These are phyloP conservation scores for Lepeophtheirus salmonis DNA, from an alignment of 1,140 invertebrate genomes.

Conservation along the genomic window DNA sequence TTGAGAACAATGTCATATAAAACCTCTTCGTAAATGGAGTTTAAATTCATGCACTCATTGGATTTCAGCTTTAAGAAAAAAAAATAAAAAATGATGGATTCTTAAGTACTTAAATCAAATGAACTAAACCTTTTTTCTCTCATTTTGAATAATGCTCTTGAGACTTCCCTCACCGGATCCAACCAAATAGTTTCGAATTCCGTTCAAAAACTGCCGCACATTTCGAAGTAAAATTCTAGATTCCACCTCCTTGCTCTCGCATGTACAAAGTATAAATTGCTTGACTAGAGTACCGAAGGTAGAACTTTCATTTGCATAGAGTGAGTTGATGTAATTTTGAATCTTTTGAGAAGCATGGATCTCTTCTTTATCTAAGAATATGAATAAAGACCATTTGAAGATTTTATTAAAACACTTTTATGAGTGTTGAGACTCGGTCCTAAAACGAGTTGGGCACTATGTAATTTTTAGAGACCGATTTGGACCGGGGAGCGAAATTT, in stretches of 20 bases:
- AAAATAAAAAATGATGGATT: slow-evolving; percentile 1
- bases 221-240: slow-evolving; percentile 76
- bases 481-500: too few relatives aligned
- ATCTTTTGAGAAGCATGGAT: background rate
- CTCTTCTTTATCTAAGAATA: too few relatives aligned
- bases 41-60: background rate
- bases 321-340: background rate
- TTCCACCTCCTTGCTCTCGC: slow-evolving; percentile 66
- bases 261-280: slow-evolving; percentile 74
- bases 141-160: slow-evolving; percentile 67
- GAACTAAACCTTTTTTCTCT: slow-evolving; percentile 61
- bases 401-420: too few relatives aligned
- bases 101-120: too few relatives aligned
- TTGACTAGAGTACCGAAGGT: slow-evolving; percentile 55
- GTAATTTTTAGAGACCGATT: too few relatives aligned
- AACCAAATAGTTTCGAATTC: slow-evolving; percentile 88
- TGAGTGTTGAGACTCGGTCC: too few relatives aligned
- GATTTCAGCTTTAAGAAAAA: background rate
- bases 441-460: too few relatives aligned
- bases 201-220: slow-evolving; percentile 89
- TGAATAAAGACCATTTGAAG: too few relatives aligned
- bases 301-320: slow-evolving; percentile 35
- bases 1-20: background rate
- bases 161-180: slow-evolving; percentile 83
- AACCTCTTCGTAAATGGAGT: background rate